Conservation (phyloP, 2,113 vertebrate genomes). For the Chaetops frenatus region DNA sequence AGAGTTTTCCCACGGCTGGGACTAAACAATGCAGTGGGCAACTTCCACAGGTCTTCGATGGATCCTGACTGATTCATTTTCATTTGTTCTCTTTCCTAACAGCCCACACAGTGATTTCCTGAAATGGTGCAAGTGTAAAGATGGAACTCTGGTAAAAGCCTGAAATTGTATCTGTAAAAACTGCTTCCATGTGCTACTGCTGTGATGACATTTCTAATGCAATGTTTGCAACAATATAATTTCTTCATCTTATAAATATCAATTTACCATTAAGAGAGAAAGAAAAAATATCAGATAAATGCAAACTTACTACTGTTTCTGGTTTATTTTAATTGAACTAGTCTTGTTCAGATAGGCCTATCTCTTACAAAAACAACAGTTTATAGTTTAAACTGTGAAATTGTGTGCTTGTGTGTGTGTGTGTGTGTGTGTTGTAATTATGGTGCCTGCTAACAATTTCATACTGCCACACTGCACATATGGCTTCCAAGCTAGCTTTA, state of each 20-base stretch:
- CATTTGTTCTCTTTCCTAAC: neutral
- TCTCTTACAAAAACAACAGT: conserved; percentile 65
- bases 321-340: conserved; percentile 60
- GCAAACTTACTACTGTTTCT: conserved; percentile 32
- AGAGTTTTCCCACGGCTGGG: neutral
- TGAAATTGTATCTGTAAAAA: conserved; percentile 43
- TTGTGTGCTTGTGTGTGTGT: neutral
- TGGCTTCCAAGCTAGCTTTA: conserved; percentile 70
- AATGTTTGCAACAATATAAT: conserved; percentile 59
- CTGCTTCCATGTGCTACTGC: conserved; percentile 42
- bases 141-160: conserved; percentile 2
- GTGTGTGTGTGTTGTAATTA: conserved; percentile 49
- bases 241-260: conserved; percentile 70
- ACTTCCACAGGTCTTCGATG: neutral
- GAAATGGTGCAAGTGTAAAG: conserved; percentile 20
- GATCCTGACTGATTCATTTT: neutral
- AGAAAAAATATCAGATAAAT: conserved; percentile 9
- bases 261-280: conserved; percentile 58
- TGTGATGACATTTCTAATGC: conserved; percentile 42
- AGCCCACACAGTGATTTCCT: neutral
- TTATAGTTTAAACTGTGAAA: conserved; percentile 70
- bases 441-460: conserved; percentile 64
- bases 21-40: neutral
- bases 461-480: conserved; percentile 68
- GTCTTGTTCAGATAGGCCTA: conserved; percentile 62